Evolutionary conservation across 1,140 invertebrate species (phyloP).

Genomic region (Xylocopa sonorina): DNA sequence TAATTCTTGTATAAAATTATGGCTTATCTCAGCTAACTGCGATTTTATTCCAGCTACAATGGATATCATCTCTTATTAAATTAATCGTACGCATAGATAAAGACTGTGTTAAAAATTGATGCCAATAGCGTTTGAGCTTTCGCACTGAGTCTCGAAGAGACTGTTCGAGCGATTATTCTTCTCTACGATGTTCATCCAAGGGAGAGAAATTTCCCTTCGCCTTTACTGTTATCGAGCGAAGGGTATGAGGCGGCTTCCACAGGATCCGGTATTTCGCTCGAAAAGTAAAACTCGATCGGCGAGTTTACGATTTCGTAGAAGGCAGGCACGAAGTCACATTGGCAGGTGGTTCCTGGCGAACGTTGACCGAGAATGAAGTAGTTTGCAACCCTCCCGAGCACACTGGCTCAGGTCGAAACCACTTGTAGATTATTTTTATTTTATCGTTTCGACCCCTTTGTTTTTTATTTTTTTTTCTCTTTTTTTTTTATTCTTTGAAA

Average conservation of each 20-base stretch:
- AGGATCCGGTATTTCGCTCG: conserved; percentile 14
- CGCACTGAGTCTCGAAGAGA: no score
- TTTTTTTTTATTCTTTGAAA: background rate
- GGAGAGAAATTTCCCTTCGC: background rate
- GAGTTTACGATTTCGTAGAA: conserved; percentile 21
- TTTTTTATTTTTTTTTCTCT: background rate
- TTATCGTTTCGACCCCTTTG: no score
- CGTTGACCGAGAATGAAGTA: conserved; percentile 36
- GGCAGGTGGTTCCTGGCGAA: conserved; percentile 35
- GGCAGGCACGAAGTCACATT: conserved; percentile 15
- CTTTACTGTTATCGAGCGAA: background rate
- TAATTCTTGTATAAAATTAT: no score
- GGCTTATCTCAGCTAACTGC: no score
- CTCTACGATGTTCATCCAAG: background rate
- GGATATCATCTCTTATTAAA: no score
- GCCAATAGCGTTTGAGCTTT: no score
- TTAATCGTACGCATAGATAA: no score
- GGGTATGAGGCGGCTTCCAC: background rate
- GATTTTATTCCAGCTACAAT: no score
- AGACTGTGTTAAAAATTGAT: no score
- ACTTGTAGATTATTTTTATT: conserved; percentile 29
- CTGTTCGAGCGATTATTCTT: background rate
- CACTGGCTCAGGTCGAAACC: conserved; percentile 7
- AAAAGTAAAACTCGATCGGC: conserved; percentile 19
- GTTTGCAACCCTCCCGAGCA: conserved; percentile 12